Base-by-base conservation (phyloP, 2,113 vertebrate genomes). In the Lamprologus callipterus region DNA sequence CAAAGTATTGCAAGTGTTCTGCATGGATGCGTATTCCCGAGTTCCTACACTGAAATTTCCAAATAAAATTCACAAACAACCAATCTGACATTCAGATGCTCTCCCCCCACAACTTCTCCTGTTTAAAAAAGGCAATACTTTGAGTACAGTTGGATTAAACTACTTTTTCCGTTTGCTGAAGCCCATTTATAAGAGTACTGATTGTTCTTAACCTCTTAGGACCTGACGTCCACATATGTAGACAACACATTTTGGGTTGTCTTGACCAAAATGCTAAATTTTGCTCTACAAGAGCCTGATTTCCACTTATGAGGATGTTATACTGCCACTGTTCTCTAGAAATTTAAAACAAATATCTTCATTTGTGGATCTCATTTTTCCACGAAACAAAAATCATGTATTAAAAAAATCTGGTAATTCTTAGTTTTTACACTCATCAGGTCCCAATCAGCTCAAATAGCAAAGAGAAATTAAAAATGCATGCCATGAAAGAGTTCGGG, bases 401-500 rank as follows among this genome's bases (percentile, higher is more conserved):
- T 60, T 1, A 6, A 31, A 58, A 53, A 3, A 49, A 31, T 4
- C 1, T 6, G 26, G 14, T 60, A 60, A 31, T 31, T 60, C 57
- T 60, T 31, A 17, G 26, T 60, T 60, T 60, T 60, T 60, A 60
- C 26, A 60, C 5, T 60, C 57, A 60, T 58, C 26, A 31, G 57
- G 57, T 58, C 8, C 26, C 57, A 58, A 1, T 58, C 26, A 58
- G 26, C 5, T 17, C 57, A 58, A 58, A 31, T 31, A 31, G 8
- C 57, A 60, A 60, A 26, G 8, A 31, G 5, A 60, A 60, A 60
- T 10, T 60, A 31, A 31, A 60, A 60, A 31, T 60, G 57, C 26
- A 58, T 31, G 0, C 57, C 57, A 60, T 60, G 57, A 60, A 60
- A 63, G 58, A 19, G 28, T 63, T 63, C 0, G 1, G 5, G 2